A percentile compares a stretch with the other conserved stretches of the same genome.
These are phyloP conservation scores for Leucopsar rothschildi DNA, from an alignment of 2,113 vertebrate species.

Conservation along the genomic window DNA sequence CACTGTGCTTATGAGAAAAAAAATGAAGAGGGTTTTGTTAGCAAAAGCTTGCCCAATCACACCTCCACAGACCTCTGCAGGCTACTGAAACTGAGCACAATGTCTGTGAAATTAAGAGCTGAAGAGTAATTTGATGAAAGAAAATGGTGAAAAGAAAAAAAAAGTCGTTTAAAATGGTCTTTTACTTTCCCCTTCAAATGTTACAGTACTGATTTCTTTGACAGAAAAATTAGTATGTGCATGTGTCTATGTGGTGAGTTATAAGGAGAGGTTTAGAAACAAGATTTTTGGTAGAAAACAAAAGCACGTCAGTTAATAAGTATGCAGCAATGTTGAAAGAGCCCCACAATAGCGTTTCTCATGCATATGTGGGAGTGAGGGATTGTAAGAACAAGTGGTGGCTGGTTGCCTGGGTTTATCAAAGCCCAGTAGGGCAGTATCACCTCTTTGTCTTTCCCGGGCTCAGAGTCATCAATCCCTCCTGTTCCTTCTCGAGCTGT, in stretches of 20 bases:
- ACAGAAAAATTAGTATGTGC: slow-evolving; percentile 40
- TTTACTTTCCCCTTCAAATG: slow-evolving; percentile 56
- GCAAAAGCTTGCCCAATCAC: not conserved
- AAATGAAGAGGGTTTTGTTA: not conserved
- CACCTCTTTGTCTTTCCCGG: slow-evolving; percentile 64
- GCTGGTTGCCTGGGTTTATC: slow-evolving; percentile 75
- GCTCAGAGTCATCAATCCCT: slow-evolving; percentile 59
- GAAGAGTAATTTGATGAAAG: slow-evolving; percentile 15
- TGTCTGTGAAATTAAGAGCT: slow-evolving; percentile 7
- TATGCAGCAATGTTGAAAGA: slow-evolving; percentile 29
- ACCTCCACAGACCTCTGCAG: slow-evolving; percentile 12
- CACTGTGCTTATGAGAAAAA: not conserved
- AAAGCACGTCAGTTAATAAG: slow-evolving; percentile 58
- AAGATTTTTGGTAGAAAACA: slow-evolving; percentile 52
- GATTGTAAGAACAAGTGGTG: slow-evolving; percentile 73
- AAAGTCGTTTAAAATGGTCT: not conserved
- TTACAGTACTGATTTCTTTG: slow-evolving; percentile 14
- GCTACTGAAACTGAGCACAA: slow-evolving; percentile 44
- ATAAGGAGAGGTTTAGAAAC: slow-evolving; percentile 50
- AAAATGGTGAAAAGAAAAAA: slow-evolving; percentile 48
- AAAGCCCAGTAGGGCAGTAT: slow-evolving; percentile 71
- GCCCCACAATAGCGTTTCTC: slow-evolving; percentile 22
- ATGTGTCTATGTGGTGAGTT: not conserved
- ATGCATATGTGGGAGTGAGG: slow-evolving; percentile 61
- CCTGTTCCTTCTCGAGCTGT: slow-evolving; percentile 51